Evolutionary conservation across 2,888 invertebrate genomes (phyloP).

Genomic region (Drosophila leonis): DNA sequence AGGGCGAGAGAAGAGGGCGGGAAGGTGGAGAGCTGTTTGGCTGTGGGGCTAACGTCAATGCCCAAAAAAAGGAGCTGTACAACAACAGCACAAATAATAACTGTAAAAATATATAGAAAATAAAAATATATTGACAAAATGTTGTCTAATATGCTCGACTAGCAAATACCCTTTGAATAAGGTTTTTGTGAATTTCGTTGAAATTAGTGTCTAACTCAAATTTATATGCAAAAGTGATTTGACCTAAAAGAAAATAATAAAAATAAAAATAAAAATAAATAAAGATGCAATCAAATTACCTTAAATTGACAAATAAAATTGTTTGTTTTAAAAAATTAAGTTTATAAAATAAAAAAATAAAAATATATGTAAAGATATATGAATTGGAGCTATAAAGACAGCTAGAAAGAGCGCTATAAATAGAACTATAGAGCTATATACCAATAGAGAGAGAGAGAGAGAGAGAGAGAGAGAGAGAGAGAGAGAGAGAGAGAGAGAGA

Average conservation of each 20-base stretch:
- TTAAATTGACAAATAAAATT: too few species aligned
- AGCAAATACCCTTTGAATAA: not conserved
- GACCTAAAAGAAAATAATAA: too few species aligned
- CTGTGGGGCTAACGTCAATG: constrained; percentile 2
- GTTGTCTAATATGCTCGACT: not conserved
- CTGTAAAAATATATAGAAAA: constrained; percentile 8
- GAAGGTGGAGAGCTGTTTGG: not conserved
- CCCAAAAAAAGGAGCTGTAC: not conserved
- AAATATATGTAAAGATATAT: too few species aligned
- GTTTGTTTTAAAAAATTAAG: too few species aligned
- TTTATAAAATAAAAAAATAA: too few species aligned
- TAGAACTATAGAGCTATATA: not conserved
- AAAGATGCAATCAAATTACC: not conserved
- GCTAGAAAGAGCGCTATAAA: not conserved
- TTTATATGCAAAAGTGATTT: too few species aligned
- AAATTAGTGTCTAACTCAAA: too few species aligned
- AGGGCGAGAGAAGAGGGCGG: not conserved
- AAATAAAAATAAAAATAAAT: not conserved
- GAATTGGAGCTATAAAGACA: not conserved
- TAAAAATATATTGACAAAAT: not conserved
- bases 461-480: not conserved
- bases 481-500: not conserved
- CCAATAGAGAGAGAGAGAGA: not conserved
- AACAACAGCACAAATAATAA: not conserved
- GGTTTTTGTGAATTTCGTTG: not conserved